Base-by-base conservation (phyloP, 1,140 invertebrate species). In the Solen grandis region DNA sequence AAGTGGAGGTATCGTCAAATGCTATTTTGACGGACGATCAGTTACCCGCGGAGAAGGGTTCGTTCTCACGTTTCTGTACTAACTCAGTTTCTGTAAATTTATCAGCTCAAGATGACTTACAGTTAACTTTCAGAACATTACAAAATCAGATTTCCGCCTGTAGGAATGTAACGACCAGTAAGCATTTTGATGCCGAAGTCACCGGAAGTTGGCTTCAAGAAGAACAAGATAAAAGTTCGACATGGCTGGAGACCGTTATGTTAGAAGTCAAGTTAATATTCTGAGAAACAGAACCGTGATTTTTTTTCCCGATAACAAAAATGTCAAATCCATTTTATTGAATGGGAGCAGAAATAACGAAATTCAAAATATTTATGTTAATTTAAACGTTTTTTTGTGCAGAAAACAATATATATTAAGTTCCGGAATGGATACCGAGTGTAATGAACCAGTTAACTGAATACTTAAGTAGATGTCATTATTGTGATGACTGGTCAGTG, bases 401-500 rank as follows among this genome's bases (percentile, higher is more conserved):
- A 2, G 31, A 46, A 31, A 13, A 65, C 25, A 55, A 63, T 38
- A 55, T 73, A n/a, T 14, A 1, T 1, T 10, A 72, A 1, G 2
- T 19, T 19, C n/a, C 60, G 13, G 19, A 80, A 22, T 80, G 77
- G 77, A 46, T 80, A 25, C 77, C 77, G 1, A 80, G 77, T 52
- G 29, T 22, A 19, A 31, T 38, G 33, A 75, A 82, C 35, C 22
- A 25, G 8, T 62, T 1, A 8, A 72, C 80, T 19, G 72, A 82
- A 66, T 29, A 25, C 31, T 31, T 76, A 5, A 70, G 80, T 41
- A 62, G 55, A 38, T 69, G 38, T 25, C 29, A 19, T 8, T 57
- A 82, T 33, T 46, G 65, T 33, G 80, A 82, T 60, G 72, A 82
- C 27, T 82, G 80, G 80, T 8, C 19, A 27, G 29, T 82, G 2